Evolutionary conservation across 2,113 vertebrate species (phyloP).

Genomic region (Anhinga anhinga): DNA sequence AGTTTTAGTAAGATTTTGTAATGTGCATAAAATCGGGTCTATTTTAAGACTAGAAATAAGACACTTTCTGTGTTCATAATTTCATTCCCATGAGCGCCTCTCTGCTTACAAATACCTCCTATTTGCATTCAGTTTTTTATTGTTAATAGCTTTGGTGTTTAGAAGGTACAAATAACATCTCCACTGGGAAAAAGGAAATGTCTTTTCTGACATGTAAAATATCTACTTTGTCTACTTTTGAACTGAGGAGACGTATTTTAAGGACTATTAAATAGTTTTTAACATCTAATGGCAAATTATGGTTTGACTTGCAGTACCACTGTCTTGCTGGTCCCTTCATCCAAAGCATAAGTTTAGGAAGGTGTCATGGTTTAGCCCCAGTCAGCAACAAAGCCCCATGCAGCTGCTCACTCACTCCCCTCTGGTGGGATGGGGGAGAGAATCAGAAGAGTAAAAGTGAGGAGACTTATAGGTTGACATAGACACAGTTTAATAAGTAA

Average conservation of each 20-base stretch:
- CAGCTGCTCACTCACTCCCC: no score
- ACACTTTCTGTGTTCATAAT: not conserved
- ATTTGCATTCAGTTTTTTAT: slow-evolving; percentile 6
- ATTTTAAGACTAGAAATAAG: not conserved
- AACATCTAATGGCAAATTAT: not conserved
- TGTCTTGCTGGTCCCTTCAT: not conserved
- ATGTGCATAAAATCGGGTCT: not conserved
- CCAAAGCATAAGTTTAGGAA: not conserved
- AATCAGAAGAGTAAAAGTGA: no score
- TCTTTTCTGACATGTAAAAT: not conserved
- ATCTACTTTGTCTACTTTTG: not conserved
- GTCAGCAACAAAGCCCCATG: no score
- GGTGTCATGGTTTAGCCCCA: no score
- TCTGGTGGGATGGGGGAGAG: no score
- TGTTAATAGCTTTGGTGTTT: not conserved
- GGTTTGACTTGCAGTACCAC: not conserved
- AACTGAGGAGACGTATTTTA: not conserved
- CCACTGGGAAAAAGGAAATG: not conserved
- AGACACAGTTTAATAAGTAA: no score
- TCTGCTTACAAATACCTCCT: slow-evolving; percentile 4
- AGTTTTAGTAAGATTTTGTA: not conserved
- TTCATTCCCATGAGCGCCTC: not conserved
- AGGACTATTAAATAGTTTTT: not conserved
- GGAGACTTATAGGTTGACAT: no score
- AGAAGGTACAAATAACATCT: not conserved